Evolutionary conservation across 2,797 vertebrate genomes (phyloP), one percentile per base, ranked within the genome.

Genomic region (Pangasius sanitwongsei): DNA sequence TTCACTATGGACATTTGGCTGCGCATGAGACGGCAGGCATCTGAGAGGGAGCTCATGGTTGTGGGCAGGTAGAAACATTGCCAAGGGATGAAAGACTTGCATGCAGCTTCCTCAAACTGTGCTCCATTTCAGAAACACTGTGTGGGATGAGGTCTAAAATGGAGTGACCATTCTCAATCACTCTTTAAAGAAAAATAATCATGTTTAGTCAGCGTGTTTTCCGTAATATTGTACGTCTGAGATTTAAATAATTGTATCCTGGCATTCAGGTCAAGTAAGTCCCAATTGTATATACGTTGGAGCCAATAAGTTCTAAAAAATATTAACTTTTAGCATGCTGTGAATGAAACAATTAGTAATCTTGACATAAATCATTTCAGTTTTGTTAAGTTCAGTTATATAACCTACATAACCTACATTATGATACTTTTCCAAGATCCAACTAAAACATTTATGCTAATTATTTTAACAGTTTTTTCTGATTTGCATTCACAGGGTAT

Each of bases 1-100:
- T 99, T 99, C 8, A 96, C 97, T 11, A 94, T 99, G 55, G 98
- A 99, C 80, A 96, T 99, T 86, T 99, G 98, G 97, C 95, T 96
- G 91, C 95, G 93, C 59, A 84, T 96, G 37, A 94, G 96, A 77
- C 95, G 87, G 2, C 92, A 91, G 44, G 97, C 98, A 1, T 95
- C 97, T 0, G 97, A 99, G 92, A 94, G 92, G 92, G 98, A 99
- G 91, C 96, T 99, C 86, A 98, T 99, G 98, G 94, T 99, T 61
- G 97, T 98, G 90, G 92, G 92, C 87, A 93, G 91, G 92, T 93
- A 90, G 8, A 34, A 44, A 67, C 6, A 25, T 41, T 4, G 12
- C 50, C 78, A 59, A 80, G 2, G 28, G 20, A 6, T 81, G 31
- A 59, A 81, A 59, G 8, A 37, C 37, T 7, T 65, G 23, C 37